phyloP scores from a whole-genome alignment of 2,113 vertebrate species.

The Leptobrachium ailaonicum region DNA sequence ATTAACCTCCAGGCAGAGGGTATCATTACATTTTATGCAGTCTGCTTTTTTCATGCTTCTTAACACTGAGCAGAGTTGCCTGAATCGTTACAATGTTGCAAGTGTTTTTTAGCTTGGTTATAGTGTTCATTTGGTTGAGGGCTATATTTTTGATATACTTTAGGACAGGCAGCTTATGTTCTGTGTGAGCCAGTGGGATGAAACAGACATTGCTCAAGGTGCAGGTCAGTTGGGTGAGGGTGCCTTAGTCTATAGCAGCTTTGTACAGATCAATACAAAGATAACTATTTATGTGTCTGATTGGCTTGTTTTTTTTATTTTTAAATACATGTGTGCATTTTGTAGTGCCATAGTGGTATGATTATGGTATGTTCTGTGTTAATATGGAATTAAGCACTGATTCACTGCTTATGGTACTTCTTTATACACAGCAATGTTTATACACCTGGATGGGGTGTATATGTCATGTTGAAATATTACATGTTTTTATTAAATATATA shows the following conservation, averaged over 20 bases:
- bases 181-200: not conserved
- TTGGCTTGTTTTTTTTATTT: too few relatives aligned
- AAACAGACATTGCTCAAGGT: not conserved
- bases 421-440: too few relatives aligned
- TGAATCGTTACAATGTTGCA: not conserved
- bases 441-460: too few relatives aligned
- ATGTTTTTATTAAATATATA: too few relatives aligned
- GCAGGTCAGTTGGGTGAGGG: not conserved
- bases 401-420: too few relatives aligned
- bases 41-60: not conserved
- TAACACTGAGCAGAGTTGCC: slow-evolving; percentile 1
- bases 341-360: too few relatives aligned
- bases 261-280: too few relatives aligned
- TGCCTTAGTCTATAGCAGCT: not conserved
- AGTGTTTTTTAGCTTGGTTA: not conserved
- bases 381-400: too few relatives aligned
- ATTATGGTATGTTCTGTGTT: too few relatives aligned
- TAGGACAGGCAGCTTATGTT: not conserved
- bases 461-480: too few relatives aligned
- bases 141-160: not conserved
- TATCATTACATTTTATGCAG: not conserved
- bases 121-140: not conserved
- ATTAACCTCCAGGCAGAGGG: not conserved
- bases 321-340: too few relatives aligned
- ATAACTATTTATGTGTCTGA: too few relatives aligned